Base-by-base conservation (phyloP, 2,888 invertebrate genomes). In the Terebella lapidaria region DNA sequence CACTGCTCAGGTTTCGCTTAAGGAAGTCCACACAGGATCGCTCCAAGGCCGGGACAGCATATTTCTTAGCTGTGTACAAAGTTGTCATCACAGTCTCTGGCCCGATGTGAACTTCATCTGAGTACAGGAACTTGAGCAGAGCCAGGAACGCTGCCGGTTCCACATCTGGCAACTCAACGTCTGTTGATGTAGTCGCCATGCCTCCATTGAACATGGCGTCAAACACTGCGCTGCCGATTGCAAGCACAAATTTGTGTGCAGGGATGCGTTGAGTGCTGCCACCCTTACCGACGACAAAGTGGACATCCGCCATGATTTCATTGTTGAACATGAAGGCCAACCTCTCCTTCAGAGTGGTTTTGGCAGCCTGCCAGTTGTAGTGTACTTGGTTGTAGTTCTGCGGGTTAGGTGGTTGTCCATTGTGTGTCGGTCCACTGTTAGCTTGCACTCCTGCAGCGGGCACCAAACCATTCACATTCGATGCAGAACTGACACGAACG, bases 121-220 rank as follows among this genome's bases (percentile, higher is more conserved):
- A 93, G 83, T 96, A 96, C 77, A 96, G 87, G 83, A 94, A 96
- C 82, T 94, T 92, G 70, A 96, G 84, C 75, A 96, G 84, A 61
- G 93, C 92, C 60, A 94, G 86, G 83, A 96, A 95, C 61, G 95
- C 95, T 65, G 90, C 89, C 56, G 95, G 94, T 81, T 96, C 95
- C n/a, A 95, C 94, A 84, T 96, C 96, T 64, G 95, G 94, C 68
- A 96, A 93, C 83, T 90, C 90, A 70, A 95, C 87, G 70, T 94
- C 92, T n/a, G 24, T 46, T 2, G 60, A 28, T 77, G 89, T 88
- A 61, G 78, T 67, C 10, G 94, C 93, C 70, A 95, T 82, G 15
- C 93, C 93, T 54, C 95, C 95, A 82, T 92, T 94, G 81, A 96
- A 95, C 96, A 96, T 96, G 58, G 95, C 95, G 82, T 92, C 94